Percentiles rank a stretch among this genome's conserved stretches.
Evolutionary conservation across 2,797 vertebrate species (phyloP).

Genomic region (Orestias chungarensis): DNA sequence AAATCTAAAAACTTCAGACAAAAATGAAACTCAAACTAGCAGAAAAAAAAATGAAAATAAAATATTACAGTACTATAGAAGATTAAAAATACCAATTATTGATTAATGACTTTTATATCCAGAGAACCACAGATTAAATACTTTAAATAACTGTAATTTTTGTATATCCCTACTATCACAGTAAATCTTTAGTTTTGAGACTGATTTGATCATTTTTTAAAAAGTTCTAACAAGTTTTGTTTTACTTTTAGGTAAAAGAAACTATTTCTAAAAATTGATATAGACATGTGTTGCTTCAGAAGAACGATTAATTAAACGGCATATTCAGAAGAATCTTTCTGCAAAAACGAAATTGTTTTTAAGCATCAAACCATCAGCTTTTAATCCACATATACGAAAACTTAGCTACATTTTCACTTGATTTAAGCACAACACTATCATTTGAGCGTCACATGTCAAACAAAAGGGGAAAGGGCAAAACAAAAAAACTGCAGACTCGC

Average conservation of each 20-base stretch:
- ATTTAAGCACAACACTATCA: conserved; percentile 17
- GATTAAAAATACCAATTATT: too few species aligned
- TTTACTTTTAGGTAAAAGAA: neutral
- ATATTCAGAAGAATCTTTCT: neutral
- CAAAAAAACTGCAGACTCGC: conserved; percentile 33
- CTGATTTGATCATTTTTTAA: neutral
- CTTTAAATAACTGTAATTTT: neutral
- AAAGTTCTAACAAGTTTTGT: neutral
- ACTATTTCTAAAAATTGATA: neutral
- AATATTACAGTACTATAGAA: too few species aligned
- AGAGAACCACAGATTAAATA: neutral
- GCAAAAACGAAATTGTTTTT: neutral
- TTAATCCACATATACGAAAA: neutral
- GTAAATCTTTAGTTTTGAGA: neutral
- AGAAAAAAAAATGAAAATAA: too few species aligned
- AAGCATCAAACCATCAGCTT: neutral
- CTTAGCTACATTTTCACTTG: neutral
- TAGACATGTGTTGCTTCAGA: neutral
- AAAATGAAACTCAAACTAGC: too few species aligned
- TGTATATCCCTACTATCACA: neutral
- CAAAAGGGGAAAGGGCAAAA: conserved; percentile 31
- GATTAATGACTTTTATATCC: too few species aligned
- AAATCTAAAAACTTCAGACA: too few species aligned
- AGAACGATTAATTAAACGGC: neutral
- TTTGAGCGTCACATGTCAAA: conserved; percentile 40